phyloP scores from a whole-genome alignment of 2,113 vertebrate species.

The Cebus imitator region DNA sequence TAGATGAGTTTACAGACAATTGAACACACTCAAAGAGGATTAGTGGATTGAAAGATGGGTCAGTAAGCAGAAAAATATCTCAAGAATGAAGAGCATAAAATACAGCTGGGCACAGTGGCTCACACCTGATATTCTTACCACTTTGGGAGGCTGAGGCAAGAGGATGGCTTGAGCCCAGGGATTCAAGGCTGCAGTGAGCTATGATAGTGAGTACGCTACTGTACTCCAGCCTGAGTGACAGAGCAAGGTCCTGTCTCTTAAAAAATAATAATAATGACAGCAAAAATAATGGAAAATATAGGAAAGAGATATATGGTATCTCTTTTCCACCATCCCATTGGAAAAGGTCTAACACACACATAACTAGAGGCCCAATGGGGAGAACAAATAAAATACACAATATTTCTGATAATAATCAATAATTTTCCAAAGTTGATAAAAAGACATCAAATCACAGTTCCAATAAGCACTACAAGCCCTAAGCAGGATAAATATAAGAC shows the following conservation, averaged over 20 bases:
- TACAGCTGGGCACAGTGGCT: background rate
- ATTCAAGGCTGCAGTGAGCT: too few species aligned
- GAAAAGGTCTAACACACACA: background rate
- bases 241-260: too few species aligned
- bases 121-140: too few species aligned
- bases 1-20: background rate
- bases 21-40: background rate
- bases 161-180: too few species aligned
- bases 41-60: background rate
- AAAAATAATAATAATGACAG: background rate
- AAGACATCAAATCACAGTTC: background rate
- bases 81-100: background rate
- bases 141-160: too few species aligned
- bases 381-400: background rate
- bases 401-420: background rate
- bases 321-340: too few species aligned
- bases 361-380: background rate
- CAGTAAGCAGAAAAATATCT: background rate
- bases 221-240: too few species aligned
- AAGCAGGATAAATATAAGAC: background rate
- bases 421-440: background rate
- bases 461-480: background rate
- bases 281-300: background rate
- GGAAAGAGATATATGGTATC: background rate
- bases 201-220: too few species aligned